Evolutionary conservation across 2,888 invertebrate species (phyloP).

Genomic region (Pristionchus exspectatus): DNA sequence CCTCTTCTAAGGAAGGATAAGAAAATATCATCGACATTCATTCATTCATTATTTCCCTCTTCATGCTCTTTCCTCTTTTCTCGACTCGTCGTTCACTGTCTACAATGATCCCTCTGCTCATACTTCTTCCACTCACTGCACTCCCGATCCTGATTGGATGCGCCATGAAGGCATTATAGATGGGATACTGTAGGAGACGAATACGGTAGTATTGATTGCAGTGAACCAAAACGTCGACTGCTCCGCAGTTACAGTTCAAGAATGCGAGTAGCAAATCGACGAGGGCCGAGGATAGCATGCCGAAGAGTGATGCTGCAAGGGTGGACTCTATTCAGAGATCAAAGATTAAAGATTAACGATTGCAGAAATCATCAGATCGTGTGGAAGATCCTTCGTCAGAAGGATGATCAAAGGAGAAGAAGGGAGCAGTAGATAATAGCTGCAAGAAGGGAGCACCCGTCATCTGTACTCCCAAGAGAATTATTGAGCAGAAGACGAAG

Average conservation of each 20-base stretch:
- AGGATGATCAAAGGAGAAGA: neutral
- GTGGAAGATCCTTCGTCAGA: neutral
- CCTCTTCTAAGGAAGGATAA: no score
- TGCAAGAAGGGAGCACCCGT: neutral
- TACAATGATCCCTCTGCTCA: neutral
- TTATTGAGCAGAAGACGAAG: neutral
- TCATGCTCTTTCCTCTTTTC: neutral
- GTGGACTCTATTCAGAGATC: neutral
- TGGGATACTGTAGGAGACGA: neutral
- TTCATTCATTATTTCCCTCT: neutral
- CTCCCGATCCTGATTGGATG: neutral
- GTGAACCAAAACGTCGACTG: neutral
- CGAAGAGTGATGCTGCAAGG: neutral
- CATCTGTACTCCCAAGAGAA: neutral
- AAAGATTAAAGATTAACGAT: constrained; percentile 11
- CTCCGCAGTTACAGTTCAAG: constrained; percentile 25
- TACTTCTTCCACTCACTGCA: neutral
- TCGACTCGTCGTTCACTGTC: neutral
- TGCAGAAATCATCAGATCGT: neutral
- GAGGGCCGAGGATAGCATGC: neutral
- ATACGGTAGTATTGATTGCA: constrained; percentile 10
- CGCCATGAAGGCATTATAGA: neutral
- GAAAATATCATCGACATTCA: no score
- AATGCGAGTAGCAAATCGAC: neutral
- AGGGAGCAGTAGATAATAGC: neutral